Conservation (phyloP, 2,113 vertebrate species). For the Mungos mungo region DNA sequence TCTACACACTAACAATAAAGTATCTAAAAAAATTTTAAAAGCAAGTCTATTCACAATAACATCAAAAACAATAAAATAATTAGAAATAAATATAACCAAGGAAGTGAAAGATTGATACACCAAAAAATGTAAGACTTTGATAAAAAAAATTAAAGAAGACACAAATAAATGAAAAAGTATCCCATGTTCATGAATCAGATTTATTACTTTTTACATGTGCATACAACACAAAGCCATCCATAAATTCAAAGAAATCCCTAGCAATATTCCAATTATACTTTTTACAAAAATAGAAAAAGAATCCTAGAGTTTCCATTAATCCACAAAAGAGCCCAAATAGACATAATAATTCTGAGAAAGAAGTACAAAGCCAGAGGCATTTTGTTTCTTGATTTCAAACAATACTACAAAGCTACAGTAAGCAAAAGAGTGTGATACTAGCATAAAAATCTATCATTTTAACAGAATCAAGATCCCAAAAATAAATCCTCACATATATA, state of each 20-base stretch:
- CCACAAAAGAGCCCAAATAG: not conserved
- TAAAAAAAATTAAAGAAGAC: not conserved
- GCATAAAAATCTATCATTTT: not conserved
- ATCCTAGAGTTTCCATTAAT: not conserved
- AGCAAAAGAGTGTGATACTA: not conserved
- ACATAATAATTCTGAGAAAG: not conserved
- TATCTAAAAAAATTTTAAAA: not conserved
- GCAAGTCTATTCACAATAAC: not conserved
- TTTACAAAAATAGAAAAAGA: not conserved
- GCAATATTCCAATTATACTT: not conserved
- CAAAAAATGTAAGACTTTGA: not conserved
- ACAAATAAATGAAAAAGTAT: not conserved
- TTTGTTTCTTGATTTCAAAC: not conserved
- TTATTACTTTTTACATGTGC: not conserved
- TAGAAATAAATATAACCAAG: not conserved
- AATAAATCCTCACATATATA: not conserved
- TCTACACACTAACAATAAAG: not conserved
- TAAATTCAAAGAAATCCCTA: not conserved
- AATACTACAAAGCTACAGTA: not conserved
- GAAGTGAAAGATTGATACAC: not conserved
- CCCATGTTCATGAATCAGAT: not conserved
- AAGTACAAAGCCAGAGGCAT: not conserved
- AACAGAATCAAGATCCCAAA: not conserved
- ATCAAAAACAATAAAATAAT: not conserved
- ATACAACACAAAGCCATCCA: not conserved